Evolutionary conservation across 2,797 vertebrate genomes (phyloP), one percentile per base, ranked within the genome.

Genomic region (Microctenopoma steveboyesi): DNA sequence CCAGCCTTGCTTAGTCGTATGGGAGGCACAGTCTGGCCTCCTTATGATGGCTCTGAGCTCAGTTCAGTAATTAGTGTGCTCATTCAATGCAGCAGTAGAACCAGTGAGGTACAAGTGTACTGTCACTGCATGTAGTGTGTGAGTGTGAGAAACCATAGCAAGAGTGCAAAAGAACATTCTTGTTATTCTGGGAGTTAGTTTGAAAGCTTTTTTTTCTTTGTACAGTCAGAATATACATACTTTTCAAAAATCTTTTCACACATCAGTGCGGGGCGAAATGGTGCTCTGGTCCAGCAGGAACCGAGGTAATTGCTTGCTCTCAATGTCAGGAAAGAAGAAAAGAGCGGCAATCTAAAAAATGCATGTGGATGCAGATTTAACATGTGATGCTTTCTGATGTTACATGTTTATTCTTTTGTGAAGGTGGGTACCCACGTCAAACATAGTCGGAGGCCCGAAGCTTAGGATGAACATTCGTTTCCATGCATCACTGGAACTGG

Each of bases 11-110:
- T 46, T 62, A 74, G 68, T 69, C 37, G 60, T 76, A 85, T 54
- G 45, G 61, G 55, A 67, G 56, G 42, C 51, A 64, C 59, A 80
- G 61, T 60, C 25, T 78, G 68, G 71, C 54, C 56, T 69, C 54
- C 56, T 69, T 51, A n/a, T 47, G 51, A 72, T 64, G 70, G 46
- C 71, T 78, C 57, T 59, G 42, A 64, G 66, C 60, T 79, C 50
- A 56, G 22, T 61, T 65, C 64, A 58, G 64, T 71, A 84, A 82
- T 85, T 83, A 83, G 72, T 47, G 52, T 61, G 69, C 48, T 86
- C 69, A 78, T 43, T 78, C 73, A 82, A 61, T 16, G 8, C 56
- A 65, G 66, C 22, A 12, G 58, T 27, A n/a, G 53, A 63, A 66
- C 56, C 69, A 64, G 40, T 48, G 54, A 72, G 51, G 64, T 56